These are phyloP conservation scores for Sebastiscus tertius DNA, from an alignment of 2,797 vertebrate genomes.

Conservation along the genomic window DNA sequence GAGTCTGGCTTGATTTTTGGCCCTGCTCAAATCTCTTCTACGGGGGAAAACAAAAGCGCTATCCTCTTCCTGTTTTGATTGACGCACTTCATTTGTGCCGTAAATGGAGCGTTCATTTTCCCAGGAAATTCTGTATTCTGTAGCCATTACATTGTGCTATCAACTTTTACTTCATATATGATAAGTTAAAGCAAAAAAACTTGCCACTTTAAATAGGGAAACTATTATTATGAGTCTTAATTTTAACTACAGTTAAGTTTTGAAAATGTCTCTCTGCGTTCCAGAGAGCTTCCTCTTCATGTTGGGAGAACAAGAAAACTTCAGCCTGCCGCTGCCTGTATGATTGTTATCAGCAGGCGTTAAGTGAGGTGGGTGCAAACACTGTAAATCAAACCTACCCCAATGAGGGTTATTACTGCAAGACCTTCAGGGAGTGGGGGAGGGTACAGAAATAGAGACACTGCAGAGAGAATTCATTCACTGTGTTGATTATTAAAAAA, in stretches of 20 bases:
- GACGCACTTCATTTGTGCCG: not conserved
- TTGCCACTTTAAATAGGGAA: not conserved
- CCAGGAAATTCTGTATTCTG: not conserved
- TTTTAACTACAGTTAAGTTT: not conserved
- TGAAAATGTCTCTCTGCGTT: not conserved
- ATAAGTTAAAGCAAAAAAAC: not conserved
- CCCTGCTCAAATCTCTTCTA: not conserved
- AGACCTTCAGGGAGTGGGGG: not conserved
- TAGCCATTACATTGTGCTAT: not conserved
- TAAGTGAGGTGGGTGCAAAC: conserved; percentile 11
- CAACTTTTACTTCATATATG: not conserved
- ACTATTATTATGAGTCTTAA: not conserved
- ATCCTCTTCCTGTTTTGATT: not conserved
- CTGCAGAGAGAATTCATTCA: not conserved
- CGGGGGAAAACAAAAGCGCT: not conserved
- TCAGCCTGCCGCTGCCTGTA: conserved; percentile 36
- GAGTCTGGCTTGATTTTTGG: not conserved
- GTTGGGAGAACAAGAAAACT: not conserved
- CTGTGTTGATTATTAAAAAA: not conserved
- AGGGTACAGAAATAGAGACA: not conserved
- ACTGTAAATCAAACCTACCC: conserved; percentile 44
- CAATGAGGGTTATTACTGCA: conserved; percentile 7
- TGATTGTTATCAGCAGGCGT: conserved; percentile 48
- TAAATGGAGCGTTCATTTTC: not conserved
- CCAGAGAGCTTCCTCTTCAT: conserved; percentile 2